A percentile compares a stretch with the other conserved stretches of the same genome.
Evolutionary conservation across 2,797 vertebrate genomes (phyloP).

Genomic region (Chrysolophus pictus): DNA sequence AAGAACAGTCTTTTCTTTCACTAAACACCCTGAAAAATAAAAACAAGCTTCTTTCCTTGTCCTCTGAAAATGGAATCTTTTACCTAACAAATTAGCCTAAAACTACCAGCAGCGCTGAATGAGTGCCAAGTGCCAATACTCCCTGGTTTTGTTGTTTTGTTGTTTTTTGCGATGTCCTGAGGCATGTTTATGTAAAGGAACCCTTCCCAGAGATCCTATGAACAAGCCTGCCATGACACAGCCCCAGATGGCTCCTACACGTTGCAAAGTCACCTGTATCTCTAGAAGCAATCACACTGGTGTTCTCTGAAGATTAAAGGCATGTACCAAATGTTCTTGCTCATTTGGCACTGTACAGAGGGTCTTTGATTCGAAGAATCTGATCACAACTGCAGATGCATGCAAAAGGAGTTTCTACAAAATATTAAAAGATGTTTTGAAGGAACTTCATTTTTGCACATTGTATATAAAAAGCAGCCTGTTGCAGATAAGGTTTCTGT

Average conservation of each 20-base stretch:
- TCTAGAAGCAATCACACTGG: not conserved
- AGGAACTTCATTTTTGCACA: not conserved
- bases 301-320: not conserved
- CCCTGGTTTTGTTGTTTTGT: not conserved
- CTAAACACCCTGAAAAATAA: conserved; percentile 22
- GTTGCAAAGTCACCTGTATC: conserved; percentile 21
- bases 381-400: not conserved
- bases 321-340: not conserved
- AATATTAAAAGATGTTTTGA: not conserved
- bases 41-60: not conserved
- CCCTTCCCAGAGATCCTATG: conserved; percentile 9
- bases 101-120: conserved; percentile 1
- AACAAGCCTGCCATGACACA: not conserved
- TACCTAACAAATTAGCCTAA: conserved; percentile 17
- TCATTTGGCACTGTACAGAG: not conserved
- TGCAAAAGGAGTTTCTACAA: not conserved
- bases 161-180: not conserved
- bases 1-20: conserved; percentile 18
- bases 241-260: not conserved
- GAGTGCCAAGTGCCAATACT: conserved; percentile 21
- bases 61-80: conserved; percentile 20
- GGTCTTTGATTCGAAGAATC: not conserved
- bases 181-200: conserved; percentile 14
- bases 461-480: not conserved
- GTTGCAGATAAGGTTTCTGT: not conserved